These are phyloP conservation scores for Herminia tarsipennalis DNA, from an alignment of 2,888 invertebrate species.

Conservation along the genomic window DNA sequence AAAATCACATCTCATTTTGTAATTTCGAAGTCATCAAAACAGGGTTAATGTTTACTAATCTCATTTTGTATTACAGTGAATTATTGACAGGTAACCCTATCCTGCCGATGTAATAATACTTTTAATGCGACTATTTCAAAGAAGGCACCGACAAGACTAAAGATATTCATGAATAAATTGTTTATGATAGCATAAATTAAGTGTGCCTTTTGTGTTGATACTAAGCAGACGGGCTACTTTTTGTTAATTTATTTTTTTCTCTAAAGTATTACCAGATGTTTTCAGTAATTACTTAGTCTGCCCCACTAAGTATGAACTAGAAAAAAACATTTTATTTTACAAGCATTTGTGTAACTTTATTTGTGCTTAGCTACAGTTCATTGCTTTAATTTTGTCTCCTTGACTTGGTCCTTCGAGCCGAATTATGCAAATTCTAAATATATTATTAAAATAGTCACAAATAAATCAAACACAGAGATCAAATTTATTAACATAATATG, in stretches of 20 bases:
- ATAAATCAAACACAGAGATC: too few relatives aligned
- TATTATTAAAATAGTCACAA: too few relatives aligned
- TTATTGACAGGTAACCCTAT: slow-evolving; percentile 20
- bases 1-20: too few relatives aligned
- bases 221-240: slow-evolving; percentile 22
- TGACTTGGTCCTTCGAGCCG: too few relatives aligned
- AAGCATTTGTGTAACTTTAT: too few relatives aligned
- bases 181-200: slow-evolving; percentile 48
- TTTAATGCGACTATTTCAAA: slow-evolving; percentile 36
- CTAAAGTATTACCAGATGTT: background rate
- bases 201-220: slow-evolving; percentile 19
- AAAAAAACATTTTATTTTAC: too few relatives aligned
- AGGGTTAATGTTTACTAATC: background rate
- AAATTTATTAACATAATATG: too few relatives aligned
- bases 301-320: background rate
- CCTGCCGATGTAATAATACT: slow-evolving; percentile 31
- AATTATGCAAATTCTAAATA: too few relatives aligned
- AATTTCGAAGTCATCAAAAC: too few relatives aligned
- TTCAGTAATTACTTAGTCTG: background rate
- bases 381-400: background rate
- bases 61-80: background rate
- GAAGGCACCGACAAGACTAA: slow-evolving; percentile 35
- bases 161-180: slow-evolving; percentile 50
- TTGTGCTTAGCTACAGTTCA: background rate
- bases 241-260: slow-evolving; percentile 1